Base-by-base conservation (phyloP, 2,888 invertebrate genomes). In the Camponotus fellah region DNA sequence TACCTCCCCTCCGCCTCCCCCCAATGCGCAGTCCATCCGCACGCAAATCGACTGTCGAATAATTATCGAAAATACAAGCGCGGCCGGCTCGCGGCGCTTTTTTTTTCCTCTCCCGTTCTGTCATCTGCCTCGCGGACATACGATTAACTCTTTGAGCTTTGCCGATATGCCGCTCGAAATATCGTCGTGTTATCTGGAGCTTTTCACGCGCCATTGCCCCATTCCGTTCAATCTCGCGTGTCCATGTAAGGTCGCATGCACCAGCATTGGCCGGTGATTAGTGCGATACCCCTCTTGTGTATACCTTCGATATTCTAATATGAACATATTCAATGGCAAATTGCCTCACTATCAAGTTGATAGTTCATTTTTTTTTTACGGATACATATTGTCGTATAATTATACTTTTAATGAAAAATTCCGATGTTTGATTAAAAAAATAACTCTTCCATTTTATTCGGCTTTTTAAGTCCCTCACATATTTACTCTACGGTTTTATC, bases 51-150 rank as follows among this genome's bases (percentile, higher is more conserved):
- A 87, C 87, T 87, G 87, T 89, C 89, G 83, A 89, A 90, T 89
- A 92, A 92, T 91, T 92, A 90, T 90, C 85, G 83, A 85, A 90
- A 89, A 91, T 89, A 88, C 84, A 89, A 85, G 83, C 79, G 74
- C 82, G 68, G 75, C 75, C 82, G 82, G 80, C 77, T 82, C 80
- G 77, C 66, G 76, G 71, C 65, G 68, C 56, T 46, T 74, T 82
- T 72, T 74, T 82, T 62, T 34, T 14, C 64, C 53, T 62, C 62
- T 60, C 69, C n/a, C 58, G 58, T 46, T 75, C 49, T 75, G 76
- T 71, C 53, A 60, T 56, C 71, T 68, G 53, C 37, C 65, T 66
- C 71, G 79, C 79, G 79, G 71, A 79, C 79, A 79, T 79, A 79
- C 79, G 71, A 79, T 79, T 79, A 79, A 79, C 79, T 79, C 79